phyloP scores from a whole-genome alignment of 2,888 invertebrate species.

The Leucoma salicis region DNA sequence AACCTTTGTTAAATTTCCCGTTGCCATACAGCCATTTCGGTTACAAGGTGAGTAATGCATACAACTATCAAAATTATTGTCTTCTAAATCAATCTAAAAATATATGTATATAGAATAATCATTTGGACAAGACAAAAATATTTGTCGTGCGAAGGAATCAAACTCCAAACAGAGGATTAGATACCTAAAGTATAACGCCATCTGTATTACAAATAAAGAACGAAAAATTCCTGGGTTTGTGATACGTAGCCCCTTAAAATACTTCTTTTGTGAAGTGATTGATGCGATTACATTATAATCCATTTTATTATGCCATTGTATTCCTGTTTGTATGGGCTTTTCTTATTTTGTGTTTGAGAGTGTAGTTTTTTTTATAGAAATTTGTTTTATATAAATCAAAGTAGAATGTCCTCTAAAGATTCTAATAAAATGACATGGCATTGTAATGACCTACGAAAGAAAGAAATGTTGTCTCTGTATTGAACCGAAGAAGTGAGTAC shows the following conservation, averaged over 20 bases:
- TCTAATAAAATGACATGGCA: background rate
- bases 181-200: background rate
- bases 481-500: no score
- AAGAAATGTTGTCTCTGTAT: no score
- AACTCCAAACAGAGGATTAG: background rate
- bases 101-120: no score
- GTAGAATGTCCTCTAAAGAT: background rate
- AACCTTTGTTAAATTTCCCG: no score
- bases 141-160: no score
- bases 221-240: background rate
- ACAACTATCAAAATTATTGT: no score
- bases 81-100: no score
- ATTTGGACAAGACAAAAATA: no score
- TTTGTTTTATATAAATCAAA: background rate
- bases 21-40: no score
- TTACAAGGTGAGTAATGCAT: no score
- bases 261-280: slow-evolving; percentile 34
- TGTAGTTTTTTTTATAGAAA: slow-evolving; percentile 3
- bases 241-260: slow-evolving; percentile 10
- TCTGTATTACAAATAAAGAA: background rate
- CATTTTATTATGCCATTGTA: slow-evolving; percentile 24
- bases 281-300: slow-evolving; percentile 38
- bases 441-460: no score
- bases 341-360: slow-evolving; percentile 2
- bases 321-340: slow-evolving; percentile 7